Evolutionary conservation across 1,140 invertebrate genomes (phyloP).

Genomic region (Drosophila repletoides): DNA sequence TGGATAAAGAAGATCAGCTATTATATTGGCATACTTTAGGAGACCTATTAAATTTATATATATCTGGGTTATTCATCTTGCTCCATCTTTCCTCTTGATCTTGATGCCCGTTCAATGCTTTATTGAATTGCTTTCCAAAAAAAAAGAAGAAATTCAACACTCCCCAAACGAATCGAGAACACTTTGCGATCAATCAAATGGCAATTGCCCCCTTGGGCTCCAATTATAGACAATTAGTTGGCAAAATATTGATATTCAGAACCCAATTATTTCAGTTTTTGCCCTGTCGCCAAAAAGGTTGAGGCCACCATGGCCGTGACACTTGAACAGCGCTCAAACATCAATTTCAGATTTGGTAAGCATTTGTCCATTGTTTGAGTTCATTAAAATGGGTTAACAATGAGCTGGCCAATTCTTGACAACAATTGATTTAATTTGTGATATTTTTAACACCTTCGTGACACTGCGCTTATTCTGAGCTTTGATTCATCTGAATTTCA

Average conservation of each 20-base stretch:
- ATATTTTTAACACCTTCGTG: slow-evolving; percentile 42
- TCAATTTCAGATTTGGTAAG: slow-evolving; percentile 54
- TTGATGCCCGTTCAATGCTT: not conserved
- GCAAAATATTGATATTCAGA: slow-evolving; percentile 62
- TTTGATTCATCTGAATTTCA: slow-evolving; percentile 37
- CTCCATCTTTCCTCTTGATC: slow-evolving; percentile 2
- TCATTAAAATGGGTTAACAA: slow-evolving; percentile 43
- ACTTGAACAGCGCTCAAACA: slow-evolving; percentile 46
- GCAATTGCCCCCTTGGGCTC: slow-evolving; percentile 42
- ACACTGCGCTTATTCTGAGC: slow-evolving; percentile 14
- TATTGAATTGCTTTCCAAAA: slow-evolving; percentile 29
- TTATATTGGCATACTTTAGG: too few relatives aligned
- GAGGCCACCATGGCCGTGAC: slow-evolving; percentile 57
- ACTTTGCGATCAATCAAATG: slow-evolving; percentile 63
- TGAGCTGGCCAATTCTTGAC: slow-evolving; percentile 36
- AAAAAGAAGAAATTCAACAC: slow-evolving; percentile 61
- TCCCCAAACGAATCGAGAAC: slow-evolving; percentile 33
- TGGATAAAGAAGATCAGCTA: too few relatives aligned
- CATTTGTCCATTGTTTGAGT: slow-evolving; percentile 17
- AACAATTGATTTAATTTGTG: slow-evolving; percentile 57
- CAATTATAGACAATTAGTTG: slow-evolving; percentile 73
- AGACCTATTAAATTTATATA: too few relatives aligned
- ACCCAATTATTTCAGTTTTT: slow-evolving; percentile 20
- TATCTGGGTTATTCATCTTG: not conserved
- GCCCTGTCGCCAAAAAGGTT: slow-evolving; percentile 37